A percentile compares a stretch with the other conserved stretches of the same genome.
Conservation (phyloP, 2,888 invertebrate genomes). For the Acronicta leporina region DNA sequence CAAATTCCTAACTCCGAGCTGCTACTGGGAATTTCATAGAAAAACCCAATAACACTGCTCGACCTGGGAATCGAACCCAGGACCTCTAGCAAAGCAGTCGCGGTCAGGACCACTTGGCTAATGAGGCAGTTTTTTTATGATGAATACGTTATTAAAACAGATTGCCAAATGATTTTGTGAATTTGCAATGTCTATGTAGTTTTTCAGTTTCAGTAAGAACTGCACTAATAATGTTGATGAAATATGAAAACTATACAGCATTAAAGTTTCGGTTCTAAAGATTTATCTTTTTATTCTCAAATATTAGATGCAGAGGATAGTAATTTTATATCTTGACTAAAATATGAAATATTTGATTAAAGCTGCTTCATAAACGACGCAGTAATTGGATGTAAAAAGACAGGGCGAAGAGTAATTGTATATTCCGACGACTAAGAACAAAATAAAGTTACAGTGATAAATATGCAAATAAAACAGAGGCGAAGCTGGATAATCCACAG, state of each 20-base stretch:
- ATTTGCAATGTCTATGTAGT: conserved; percentile 5
- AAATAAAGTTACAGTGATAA: conserved; percentile 68
- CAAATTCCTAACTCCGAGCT: too few relatives aligned
- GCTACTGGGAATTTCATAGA: too few relatives aligned
- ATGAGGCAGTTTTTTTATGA: too few relatives aligned
- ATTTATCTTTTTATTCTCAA: conserved; percentile 6
- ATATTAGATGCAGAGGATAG: conserved; percentile 3
- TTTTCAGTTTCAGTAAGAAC: conserved; percentile 15
- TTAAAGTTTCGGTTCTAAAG: conserved; percentile 3
- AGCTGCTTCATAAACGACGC: conserved; percentile 37
- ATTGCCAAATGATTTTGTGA: conserved; percentile 5
- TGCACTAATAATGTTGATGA: conserved; percentile 12
- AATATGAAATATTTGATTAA: conserved; percentile 50
- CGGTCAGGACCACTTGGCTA: too few relatives aligned
- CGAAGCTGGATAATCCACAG: conserved; percentile 68
- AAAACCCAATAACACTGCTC: too few relatives aligned
- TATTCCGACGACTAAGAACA: conserved; percentile 59
- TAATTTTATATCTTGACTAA: conserved; percentile 40
- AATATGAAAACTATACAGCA: conserved; percentile 12
- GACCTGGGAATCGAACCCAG: too few relatives aligned
- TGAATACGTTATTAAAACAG: conserved; percentile 27
- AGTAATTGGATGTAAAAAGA: conserved; percentile 58
- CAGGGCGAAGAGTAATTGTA: conserved; percentile 55
- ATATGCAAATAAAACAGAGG: conserved; percentile 70
- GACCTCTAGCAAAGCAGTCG: too few relatives aligned